Conservation (phyloP, 2,888 invertebrate species). For the Ellobium chinense region DNA sequence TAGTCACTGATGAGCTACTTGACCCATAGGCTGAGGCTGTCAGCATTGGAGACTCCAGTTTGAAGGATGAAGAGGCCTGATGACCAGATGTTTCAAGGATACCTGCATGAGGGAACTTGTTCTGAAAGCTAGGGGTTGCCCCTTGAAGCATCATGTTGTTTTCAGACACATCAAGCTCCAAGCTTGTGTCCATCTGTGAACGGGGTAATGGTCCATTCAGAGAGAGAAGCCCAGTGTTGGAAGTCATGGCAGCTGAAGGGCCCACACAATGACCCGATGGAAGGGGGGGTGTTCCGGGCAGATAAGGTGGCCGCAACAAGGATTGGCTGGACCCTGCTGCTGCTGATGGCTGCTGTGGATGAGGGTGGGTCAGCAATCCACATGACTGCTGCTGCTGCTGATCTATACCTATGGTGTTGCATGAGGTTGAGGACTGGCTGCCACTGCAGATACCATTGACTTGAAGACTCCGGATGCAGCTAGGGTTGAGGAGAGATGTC, state of each 20-base stretch:
- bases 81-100: background rate
- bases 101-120: background rate
- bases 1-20: background rate
- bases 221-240: background rate
- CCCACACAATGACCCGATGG: background rate
- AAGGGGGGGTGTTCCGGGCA: background rate
- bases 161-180: background rate
- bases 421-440: background rate
- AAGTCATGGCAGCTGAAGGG: background rate
- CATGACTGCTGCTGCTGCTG: constrained; percentile 7
- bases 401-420: background rate
- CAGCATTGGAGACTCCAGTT: constrained; percentile 9
- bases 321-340: background rate
- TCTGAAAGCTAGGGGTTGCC: background rate
- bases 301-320: constrained; percentile 7
- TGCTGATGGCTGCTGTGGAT: background rate
- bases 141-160: background rate
- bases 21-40: background rate
- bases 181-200: background rate
- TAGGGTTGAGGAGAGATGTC: constrained; percentile 1
- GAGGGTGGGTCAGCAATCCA: background rate
- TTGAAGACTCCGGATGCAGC: background rate
- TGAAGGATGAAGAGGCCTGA: background rate
- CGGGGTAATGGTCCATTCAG: constrained; percentile 1
- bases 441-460: background rate